Conservation (phyloP, 2,888 invertebrate species). For the Trissolcus brochymenae region DNA sequence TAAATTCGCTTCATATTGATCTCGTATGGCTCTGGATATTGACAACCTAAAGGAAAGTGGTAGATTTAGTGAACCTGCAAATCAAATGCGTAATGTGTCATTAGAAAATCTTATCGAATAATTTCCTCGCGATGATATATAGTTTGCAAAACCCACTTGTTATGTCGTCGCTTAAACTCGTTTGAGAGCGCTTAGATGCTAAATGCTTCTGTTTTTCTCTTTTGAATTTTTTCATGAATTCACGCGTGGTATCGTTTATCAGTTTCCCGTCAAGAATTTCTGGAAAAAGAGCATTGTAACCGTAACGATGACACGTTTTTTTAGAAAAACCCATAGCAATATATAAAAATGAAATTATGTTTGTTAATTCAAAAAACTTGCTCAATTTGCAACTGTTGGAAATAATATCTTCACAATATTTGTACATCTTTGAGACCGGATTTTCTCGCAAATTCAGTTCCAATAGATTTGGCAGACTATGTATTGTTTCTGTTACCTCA, state of each 20-base stretch:
- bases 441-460: constrained; percentile 81
- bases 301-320: too few species aligned
- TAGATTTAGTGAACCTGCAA: constrained; percentile 69
- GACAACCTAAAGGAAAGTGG: constrained; percentile 73
- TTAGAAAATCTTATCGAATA: neutral
- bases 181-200: constrained; percentile 61
- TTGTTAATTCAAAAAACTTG: constrained; percentile 71
- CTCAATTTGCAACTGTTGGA: constrained; percentile 80
- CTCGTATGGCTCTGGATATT: constrained; percentile 71
- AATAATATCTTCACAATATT: constrained; percentile 83
- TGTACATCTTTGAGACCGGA: constrained; percentile 80
- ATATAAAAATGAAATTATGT: too few species aligned
- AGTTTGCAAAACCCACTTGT: constrained; percentile 56
- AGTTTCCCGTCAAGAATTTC: constrained; percentile 80
- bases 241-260: constrained; percentile 80
- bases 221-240: constrained; percentile 82
- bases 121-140: neutral
- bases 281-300: constrained; percentile 62
- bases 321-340: too few species aligned
- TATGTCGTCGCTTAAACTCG: constrained; percentile 67
- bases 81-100: neutral
- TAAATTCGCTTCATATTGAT: constrained; percentile 67
- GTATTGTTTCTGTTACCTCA: constrained; percentile 78
- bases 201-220: constrained; percentile 77
- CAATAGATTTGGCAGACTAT: constrained; percentile 78